phyloP scores from a whole-genome alignment of 2,113 vertebrate species.

The Paedocypris sp. region DNA sequence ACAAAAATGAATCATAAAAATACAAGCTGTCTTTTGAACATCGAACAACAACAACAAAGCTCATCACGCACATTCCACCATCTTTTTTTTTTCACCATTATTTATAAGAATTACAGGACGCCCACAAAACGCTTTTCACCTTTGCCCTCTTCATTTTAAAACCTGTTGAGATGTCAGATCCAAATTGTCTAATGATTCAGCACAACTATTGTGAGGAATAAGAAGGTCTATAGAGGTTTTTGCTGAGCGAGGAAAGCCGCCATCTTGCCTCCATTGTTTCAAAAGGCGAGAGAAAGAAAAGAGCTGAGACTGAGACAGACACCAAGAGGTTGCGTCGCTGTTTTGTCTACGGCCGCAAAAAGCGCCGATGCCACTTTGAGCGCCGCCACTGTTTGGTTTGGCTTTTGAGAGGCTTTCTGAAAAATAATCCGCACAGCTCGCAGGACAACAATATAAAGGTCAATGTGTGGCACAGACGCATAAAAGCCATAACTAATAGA shows the following conservation, averaged over 20 bases:
- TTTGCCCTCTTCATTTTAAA: not conserved
- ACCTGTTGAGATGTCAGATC: slow-evolving; percentile 8
- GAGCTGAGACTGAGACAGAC: slow-evolving; percentile 7
- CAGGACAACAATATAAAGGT: slow-evolving; percentile 2
- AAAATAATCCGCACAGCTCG: slow-evolving; percentile 8
- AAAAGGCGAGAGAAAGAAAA: slow-evolving; percentile 11
- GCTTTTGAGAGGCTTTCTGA: slow-evolving; percentile 14
- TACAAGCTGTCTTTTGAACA: no score
- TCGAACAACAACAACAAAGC: no score
- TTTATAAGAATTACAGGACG: no score
- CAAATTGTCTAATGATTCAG: slow-evolving; percentile 3
- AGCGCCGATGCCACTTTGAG: not conserved
- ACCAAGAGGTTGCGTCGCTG: slow-evolving; percentile 5
- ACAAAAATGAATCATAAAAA: no score
- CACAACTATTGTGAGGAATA: slow-evolving; percentile 16
- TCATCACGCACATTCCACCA: no score
- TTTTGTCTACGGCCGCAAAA: slow-evolving; percentile 17
- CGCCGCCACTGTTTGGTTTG: slow-evolving; percentile 16
- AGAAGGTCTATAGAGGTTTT: slow-evolving; percentile 9
- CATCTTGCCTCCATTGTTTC: slow-evolving; percentile 9
- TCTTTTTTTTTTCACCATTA: no score
- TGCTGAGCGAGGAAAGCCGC: slow-evolving; percentile 19
- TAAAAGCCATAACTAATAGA: slow-evolving; percentile 5
- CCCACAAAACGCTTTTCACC: not conserved
- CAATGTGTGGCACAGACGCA: slow-evolving; percentile 7